Base-by-base conservation (phyloP, 1,140 invertebrate genomes). In the Pinna nobilis region DNA sequence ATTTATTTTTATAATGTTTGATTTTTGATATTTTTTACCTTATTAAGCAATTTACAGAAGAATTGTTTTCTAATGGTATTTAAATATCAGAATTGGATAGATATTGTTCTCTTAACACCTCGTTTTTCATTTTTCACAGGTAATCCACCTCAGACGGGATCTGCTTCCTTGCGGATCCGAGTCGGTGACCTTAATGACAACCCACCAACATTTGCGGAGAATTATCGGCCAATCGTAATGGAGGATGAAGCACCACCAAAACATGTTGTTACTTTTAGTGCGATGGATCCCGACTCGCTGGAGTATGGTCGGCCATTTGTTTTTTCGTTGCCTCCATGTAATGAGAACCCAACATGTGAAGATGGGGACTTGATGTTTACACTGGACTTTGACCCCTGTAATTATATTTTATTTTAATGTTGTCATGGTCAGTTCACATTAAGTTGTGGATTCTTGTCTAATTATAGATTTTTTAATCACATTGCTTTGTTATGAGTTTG, bases 131-230 rank as follows among this genome's bases (percentile, higher is more conserved):
- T 28, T 25, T 50, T 51, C 59, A 2, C 69, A 90, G 90, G 90
- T 70, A 79, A 84, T 57, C 97, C 97, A 9, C 94, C 96, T 0
- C 95, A 96, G 89, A 99, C 97, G 5, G 97, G 97, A 3, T 98
- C 97, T 1, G 97, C 97, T 0, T 98, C 96, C 1, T 90, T 99
- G 20, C 97, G 95, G 0, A 95, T 99, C 0, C 95, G 97, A 71
- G 96, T 99, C 0, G 94, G 95, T 86, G 97, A 99, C 83, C 97
- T 99, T 66, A 99, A 99, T 88, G 98, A 99, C 84, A 98, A 92
- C 79, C 88, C 89, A n/a, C 96, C 96, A 1, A 94, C 94, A 74
- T 97, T 97, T 89, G 90, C 96, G 1, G 95, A 97, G 86, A 95
- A 97, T 84, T 98, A 98, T 86, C 91, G 95, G 57, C 97, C 97